A percentile compares a stretch with the other conserved stretches of the same genome.
Conservation (phyloP, 2,797 vertebrate genomes). For the Synanceia verrucosa region DNA sequence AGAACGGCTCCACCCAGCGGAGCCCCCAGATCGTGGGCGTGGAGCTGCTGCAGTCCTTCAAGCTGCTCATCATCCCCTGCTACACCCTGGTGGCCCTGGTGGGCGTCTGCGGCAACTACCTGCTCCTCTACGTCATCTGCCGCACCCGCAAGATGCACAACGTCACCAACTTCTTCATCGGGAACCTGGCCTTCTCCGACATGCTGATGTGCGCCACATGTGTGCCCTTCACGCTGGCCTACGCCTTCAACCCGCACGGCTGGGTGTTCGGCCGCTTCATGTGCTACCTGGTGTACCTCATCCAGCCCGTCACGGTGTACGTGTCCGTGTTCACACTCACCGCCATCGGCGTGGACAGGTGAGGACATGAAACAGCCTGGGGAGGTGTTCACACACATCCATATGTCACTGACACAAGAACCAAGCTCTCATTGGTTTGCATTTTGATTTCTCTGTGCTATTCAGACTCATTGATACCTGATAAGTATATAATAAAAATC, state of each 20-base stretch:
- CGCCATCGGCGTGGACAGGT: slow-evolving; percentile 91
- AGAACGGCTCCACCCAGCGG: slow-evolving; percentile 77
- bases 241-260: slow-evolving; percentile 89
- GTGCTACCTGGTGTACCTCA: slow-evolving; percentile 91
- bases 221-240: slow-evolving; percentile 90
- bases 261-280: slow-evolving; percentile 90
- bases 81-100: slow-evolving; percentile 87
- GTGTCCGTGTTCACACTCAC: slow-evolving; percentile 92
- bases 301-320: slow-evolving; percentile 91
- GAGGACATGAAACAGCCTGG: slow-evolving; percentile 14
- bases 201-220: slow-evolving; percentile 92
- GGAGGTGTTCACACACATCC: not conserved
- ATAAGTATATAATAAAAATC: no score
- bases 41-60: slow-evolving; percentile 90
- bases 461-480: no score
- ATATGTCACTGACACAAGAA: not conserved
- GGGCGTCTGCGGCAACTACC: slow-evolving; percentile 88
- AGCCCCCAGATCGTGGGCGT: slow-evolving; percentile 86
- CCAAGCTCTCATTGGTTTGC: no score
- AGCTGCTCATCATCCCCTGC: slow-evolving; percentile 89
- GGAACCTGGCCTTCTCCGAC: slow-evolving; percentile 91
- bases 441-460: no score
- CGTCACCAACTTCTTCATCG: slow-evolving; percentile 92
- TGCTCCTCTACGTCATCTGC: slow-evolving; percentile 91
- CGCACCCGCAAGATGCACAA: slow-evolving; percentile 92